phyloP scores from a whole-genome alignment of 2,797 vertebrate species.

The Synaphobranchus kaupii region DNA sequence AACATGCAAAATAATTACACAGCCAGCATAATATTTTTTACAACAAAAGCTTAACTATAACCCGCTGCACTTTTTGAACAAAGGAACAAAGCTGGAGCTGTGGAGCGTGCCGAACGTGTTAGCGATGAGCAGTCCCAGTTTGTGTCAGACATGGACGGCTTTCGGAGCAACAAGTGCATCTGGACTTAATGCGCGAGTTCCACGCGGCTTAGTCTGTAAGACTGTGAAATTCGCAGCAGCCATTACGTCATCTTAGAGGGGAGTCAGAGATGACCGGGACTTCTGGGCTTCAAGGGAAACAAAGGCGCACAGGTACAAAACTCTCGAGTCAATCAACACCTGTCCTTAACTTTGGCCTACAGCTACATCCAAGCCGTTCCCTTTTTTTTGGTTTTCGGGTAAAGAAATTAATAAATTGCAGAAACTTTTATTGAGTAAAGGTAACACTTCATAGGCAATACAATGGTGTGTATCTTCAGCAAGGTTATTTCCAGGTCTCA shows the following conservation, averaged over 20 bases:
- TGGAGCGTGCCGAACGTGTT: not conserved
- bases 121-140: not conserved
- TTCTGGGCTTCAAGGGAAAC: not conserved
- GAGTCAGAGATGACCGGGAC: not conserved
- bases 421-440: too few relatives aligned
- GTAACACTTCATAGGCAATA: too few relatives aligned
- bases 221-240: not conserved
- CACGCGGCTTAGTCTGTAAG: not conserved
- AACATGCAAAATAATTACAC: not conserved
- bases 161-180: constrained; percentile 9
- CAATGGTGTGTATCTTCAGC: too few relatives aligned
- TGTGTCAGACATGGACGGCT: not conserved
- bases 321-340: not conserved
- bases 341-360: not conserved
- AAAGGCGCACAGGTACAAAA: not conserved
- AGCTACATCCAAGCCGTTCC: not conserved
- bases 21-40: not conserved
- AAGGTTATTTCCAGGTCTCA: too few relatives aligned
- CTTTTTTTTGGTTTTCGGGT: too few relatives aligned
- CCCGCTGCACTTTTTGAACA: not conserved
- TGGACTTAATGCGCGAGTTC: not conserved
- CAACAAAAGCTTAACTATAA: not conserved
- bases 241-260: not conserved
- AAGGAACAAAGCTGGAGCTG: not conserved
- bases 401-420: too few relatives aligned